Base-by-base conservation (phyloP, 2,113 vertebrate species). In the Forbesichthys agassizii region DNA sequence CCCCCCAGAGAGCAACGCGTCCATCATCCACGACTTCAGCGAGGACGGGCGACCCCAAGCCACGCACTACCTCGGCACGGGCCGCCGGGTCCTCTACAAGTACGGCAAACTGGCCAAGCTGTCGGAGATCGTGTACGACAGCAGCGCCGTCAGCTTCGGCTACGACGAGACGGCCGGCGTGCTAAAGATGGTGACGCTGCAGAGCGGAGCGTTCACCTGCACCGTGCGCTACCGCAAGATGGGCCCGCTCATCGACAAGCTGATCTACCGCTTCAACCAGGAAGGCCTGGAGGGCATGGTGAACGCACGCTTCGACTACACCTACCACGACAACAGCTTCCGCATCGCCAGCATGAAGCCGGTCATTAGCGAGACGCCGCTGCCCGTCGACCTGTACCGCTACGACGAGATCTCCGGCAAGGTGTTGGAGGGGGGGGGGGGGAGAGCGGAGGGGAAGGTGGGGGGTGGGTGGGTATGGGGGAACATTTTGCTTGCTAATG, bases 201-300 rank as follows among this genome's bases (percentile, higher is more conserved):
- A 99, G 84, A 99, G 95, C 0, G 97, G 98, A 16, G 94, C 96
- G 51, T 99, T 99, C 90, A 98, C 97, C 13, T 98, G 97, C 80
- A 98, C 97, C 0, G 98, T 99, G 70, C 94, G 98, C 71, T 99
- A 99, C 71, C 93, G 98, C 33, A 99, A 99, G 79, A 96, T 99
- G 6, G 98, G 98, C 9, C 98, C 98, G 0, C 93, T 99, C 0
- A 94, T 99, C 9, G 97, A 99, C 92, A 98, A 98, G 84, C 98
- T 99, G 83, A 98, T 99, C 88, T 99, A 98, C 69, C 92, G 98
- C 64, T 99, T 98, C 88, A 98, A 95, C 0, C 97, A 99, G 81
- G 98, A 99, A 88, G 98, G 97, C 0, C 97, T 99, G 81, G 98
- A 99, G 88, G 98, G 97, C 1, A 99, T 99, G 98, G 97, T 99